phyloP scores from a whole-genome alignment of 2,888 invertebrate genomes.

The Serrognathus titanus region DNA sequence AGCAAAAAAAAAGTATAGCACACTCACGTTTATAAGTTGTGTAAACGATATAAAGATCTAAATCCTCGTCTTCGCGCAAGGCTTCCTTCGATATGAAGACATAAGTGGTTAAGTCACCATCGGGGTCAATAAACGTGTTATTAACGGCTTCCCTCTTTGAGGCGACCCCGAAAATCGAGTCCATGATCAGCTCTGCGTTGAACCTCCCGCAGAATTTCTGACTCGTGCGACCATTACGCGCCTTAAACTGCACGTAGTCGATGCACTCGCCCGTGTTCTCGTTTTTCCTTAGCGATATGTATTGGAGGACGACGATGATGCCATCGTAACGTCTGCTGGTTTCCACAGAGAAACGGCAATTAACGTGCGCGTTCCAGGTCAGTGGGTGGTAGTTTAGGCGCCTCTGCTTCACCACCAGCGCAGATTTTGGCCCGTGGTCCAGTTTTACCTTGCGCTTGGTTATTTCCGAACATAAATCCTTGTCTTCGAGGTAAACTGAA shows the following conservation, averaged over 20 bases:
- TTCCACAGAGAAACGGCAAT: constrained; percentile 42
- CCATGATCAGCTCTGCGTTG: constrained; percentile 34
- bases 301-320: constrained; percentile 53
- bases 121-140: constrained; percentile 8
- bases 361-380: constrained; percentile 27
- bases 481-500: constrained; percentile 9
- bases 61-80: constrained; percentile 31
- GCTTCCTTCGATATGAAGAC: constrained; percentile 45
- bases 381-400: constrained; percentile 3
- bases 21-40: constrained; percentile 49
- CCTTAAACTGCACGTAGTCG: constrained; percentile 50
- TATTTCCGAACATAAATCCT: constrained; percentile 11
- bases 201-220: constrained; percentile 43
- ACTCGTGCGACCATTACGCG: constrained; percentile 34
- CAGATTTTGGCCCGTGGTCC: constrained; percentile 1
- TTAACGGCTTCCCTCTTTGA: background rate
- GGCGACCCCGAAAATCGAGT: constrained; percentile 7
- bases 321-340: constrained; percentile 34
- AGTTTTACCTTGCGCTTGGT: constrained; percentile 7
- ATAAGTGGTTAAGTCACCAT: constrained; percentile 45
- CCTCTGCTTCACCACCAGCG: background rate
- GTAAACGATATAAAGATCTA: constrained; percentile 49
- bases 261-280: constrained; percentile 45
- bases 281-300: constrained; percentile 47
- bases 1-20: background rate